Evolutionary conservation across 2,888 invertebrate species (phyloP).

Genomic region (Aspidiotus rigidus): DNA sequence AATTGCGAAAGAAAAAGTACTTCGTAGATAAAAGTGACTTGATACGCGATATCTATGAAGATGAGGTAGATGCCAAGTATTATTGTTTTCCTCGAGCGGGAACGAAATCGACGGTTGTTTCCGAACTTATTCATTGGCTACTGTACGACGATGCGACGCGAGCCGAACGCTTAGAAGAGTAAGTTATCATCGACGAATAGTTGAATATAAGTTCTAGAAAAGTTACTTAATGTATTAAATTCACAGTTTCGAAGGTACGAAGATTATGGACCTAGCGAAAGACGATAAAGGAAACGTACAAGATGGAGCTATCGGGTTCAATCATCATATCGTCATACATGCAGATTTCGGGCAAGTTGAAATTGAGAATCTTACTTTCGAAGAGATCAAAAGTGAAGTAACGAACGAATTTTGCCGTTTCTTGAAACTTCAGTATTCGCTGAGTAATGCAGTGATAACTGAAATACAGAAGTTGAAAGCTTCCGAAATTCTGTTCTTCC

Average conservation of each 20-base stretch:
- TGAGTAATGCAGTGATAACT: background rate
- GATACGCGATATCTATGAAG: background rate
- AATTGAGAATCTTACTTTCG: conserved; percentile 2
- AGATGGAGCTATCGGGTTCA: conserved; percentile 7
- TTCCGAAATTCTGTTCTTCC: background rate
- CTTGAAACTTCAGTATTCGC: background rate
- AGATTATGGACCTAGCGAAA: background rate
- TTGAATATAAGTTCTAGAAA: conserved; percentile 8
- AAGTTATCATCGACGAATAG: conserved; percentile 9
- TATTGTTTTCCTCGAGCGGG: conserved; percentile 15
- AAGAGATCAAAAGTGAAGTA: conserved; percentile 1
- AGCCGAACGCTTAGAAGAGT: background rate
- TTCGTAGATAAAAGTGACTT: conserved; percentile 8
- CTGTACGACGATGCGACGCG: too few relatives aligned
- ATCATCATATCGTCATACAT: background rate
- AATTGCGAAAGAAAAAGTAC: conserved; percentile 7
- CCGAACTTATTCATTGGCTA: background rate
- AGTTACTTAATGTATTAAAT: conserved; percentile 3
- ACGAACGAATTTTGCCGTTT: conserved; percentile 13
- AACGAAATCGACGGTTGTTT: conserved; percentile 10
- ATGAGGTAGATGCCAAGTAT: background rate
- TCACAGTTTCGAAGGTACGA: conserved; percentile 5
- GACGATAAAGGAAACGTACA: background rate
- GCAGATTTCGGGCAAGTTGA: background rate
- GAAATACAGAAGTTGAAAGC: conserved; percentile 3